Percentiles rank a stretch among this genome's conserved stretches.
Conservation (phyloP, 2,888 invertebrate species). For the Dysmachus trigonus region DNA sequence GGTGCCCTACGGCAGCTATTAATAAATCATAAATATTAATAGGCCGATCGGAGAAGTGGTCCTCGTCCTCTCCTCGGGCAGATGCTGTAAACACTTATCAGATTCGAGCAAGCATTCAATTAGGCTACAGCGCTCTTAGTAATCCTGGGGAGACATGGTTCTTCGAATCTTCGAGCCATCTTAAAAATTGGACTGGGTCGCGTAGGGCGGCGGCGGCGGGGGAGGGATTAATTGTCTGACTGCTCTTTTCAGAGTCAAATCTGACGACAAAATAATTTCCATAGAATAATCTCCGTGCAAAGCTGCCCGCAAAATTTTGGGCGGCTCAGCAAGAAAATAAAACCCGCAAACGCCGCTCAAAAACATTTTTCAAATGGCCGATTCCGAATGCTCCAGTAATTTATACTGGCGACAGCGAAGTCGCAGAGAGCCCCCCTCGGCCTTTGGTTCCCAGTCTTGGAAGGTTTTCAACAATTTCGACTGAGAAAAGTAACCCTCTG, state of each 20-base stretch:
- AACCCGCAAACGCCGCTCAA: background rate
- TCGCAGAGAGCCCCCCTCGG: background rate
- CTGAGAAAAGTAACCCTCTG: background rate
- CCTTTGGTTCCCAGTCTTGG: background rate
- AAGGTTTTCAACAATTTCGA: background rate
- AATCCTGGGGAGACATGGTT: background rate
- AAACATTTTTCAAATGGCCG: background rate
- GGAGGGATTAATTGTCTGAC: background rate
- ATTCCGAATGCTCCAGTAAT: background rate
- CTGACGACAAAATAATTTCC: background rate
- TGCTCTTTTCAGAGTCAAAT: background rate
- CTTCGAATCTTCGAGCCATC: background rate
- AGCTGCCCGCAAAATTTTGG: background rate
- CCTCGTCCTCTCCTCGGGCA: background rate
- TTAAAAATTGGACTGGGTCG: background rate
- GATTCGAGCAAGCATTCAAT: background rate
- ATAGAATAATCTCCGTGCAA: background rate
- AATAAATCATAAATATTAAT: slow-evolving; percentile 40
- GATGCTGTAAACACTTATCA: background rate
- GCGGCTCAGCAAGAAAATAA: background rate
- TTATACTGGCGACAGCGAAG: background rate
- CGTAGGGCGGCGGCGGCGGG: background rate
- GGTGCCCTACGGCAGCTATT: background rate
- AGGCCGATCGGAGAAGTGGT: slow-evolving; percentile 11
- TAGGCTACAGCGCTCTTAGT: background rate